Evolutionary conservation across 1,140 invertebrate genomes (phyloP).

Genomic region (Drosophila lacteicornis): DNA sequence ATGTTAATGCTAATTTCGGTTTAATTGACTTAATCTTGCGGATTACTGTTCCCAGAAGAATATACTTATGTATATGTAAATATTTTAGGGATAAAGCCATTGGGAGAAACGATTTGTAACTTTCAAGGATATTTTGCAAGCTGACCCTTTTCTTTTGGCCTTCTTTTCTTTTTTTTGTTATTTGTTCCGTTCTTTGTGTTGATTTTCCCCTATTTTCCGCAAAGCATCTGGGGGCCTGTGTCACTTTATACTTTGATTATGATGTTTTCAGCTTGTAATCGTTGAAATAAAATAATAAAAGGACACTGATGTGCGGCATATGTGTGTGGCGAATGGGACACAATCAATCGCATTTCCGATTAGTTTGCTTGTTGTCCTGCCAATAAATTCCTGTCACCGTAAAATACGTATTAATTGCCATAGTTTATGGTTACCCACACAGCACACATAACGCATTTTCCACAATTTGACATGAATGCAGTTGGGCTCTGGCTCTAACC

Average conservation of each 20-base stretch:
- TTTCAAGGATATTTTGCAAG: neutral
- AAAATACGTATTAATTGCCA: constrained; percentile 54
- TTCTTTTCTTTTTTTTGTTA: neutral
- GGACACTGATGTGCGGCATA: neutral
- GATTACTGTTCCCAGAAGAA: no score
- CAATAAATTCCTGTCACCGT: constrained; percentile 48
- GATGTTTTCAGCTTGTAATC: constrained; percentile 16
- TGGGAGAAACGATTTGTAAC: constrained; percentile 1
- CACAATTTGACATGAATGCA: constrained; percentile 33
- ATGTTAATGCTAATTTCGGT: neutral
- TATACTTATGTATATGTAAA: neutral
- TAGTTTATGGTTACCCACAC: constrained; percentile 17
- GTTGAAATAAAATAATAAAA: constrained; percentile 1
- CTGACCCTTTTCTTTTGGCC: constrained; percentile 2
- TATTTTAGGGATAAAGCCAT: neutral
- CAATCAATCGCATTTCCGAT: constrained; percentile 7
- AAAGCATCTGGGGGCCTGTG: neutral
- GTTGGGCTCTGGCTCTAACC: neutral
- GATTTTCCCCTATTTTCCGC: no score
- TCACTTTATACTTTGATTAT: constrained; percentile 9
- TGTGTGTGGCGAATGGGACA: no score
- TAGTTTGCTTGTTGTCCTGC: neutral
- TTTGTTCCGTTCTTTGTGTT: neutral
- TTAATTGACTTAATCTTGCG: neutral
- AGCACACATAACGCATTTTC: constrained; percentile 2